These are phyloP conservation scores for Meloidogyne chitwoodi DNA, from an alignment of 1,140 invertebrate genomes.

Conservation along the genomic window DNA sequence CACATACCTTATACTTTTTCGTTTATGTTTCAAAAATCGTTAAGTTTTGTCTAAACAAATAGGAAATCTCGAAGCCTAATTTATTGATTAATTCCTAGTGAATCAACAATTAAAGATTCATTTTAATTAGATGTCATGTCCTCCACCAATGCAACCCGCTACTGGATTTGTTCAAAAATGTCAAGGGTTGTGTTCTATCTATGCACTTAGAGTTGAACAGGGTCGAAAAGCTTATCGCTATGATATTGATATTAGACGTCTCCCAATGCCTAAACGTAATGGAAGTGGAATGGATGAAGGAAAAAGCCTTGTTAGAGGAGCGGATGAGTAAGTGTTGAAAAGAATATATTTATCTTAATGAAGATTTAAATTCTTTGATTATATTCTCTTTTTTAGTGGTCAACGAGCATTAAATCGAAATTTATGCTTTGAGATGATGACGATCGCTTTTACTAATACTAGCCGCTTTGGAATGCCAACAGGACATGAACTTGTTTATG, in stretches of 20 bases:
- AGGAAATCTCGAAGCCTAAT: no score
- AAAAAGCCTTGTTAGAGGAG: slow-evolving; percentile 7
- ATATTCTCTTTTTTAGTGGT: slow-evolving; percentile 11
- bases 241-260: slow-evolving; percentile 28
- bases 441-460: slow-evolving; percentile 28
- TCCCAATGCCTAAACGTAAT: slow-evolving; percentile 8
- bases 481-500: slow-evolving; percentile 27
- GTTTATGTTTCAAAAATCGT: no score
- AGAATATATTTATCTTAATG: no score
- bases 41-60: no score
- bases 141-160: slow-evolving; percentile 11
- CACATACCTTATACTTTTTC: no score
- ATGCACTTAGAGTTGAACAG: slow-evolving; percentile 21
- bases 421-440: slow-evolving; percentile 22
- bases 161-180: slow-evolving; percentile 17
- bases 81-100: no score
- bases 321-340: slow-evolving; percentile 32
- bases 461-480: slow-evolving; percentile 19
- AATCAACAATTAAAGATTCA: no score
- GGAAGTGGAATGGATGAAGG: slow-evolving; percentile 25
- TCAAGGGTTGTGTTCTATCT: slow-evolving; percentile 28
- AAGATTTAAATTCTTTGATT: not conserved
- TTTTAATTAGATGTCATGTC: not conserved
- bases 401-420: slow-evolving; percentile 30
- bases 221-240: slow-evolving; percentile 34